A percentile compares a stretch with the other conserved stretches of the same genome.
phyloP scores from a whole-genome alignment of 2,797 vertebrate genomes.

The Prunella strophiata region DNA sequence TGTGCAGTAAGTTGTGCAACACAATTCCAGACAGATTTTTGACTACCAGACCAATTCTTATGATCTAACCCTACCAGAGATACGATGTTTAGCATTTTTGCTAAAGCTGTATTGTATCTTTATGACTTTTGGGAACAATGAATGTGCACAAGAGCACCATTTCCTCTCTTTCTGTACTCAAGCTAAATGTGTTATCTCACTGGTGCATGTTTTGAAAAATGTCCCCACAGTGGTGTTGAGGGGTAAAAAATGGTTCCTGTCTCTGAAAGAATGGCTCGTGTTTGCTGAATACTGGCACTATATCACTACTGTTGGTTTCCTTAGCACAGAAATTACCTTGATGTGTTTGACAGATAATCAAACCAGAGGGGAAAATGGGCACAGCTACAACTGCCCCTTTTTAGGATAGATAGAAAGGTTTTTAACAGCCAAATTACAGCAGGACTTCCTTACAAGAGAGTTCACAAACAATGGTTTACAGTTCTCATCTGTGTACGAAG shows the following conservation, averaged over 20 bases:
- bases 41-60: background rate
- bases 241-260: constrained; percentile 43
- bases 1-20: background rate
- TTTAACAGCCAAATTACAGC: constrained; percentile 40
- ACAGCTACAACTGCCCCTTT: constrained; percentile 20
- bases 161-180: constrained; percentile 44
- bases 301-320: constrained; percentile 41
- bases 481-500: background rate
- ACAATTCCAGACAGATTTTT: background rate
- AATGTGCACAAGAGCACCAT: background rate
- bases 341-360: constrained; percentile 64
- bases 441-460: constrained; percentile 28
- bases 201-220: constrained; percentile 33
- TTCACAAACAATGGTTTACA: background rate
- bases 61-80: background rate
- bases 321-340: constrained; percentile 49
- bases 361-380: constrained; percentile 70
- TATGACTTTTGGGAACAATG: constrained; percentile 24
- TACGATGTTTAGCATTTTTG: background rate
- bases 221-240: background rate
- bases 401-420: constrained; percentile 2
- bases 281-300: constrained; percentile 40
- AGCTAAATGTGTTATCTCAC: constrained; percentile 43
- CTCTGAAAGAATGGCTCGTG: constrained; percentile 7
- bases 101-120: background rate